Evolutionary conservation across 2,113 vertebrate species (phyloP), one percentile per base, ranked within the genome.

Genomic region (Xiphophorus maculatus): DNA sequence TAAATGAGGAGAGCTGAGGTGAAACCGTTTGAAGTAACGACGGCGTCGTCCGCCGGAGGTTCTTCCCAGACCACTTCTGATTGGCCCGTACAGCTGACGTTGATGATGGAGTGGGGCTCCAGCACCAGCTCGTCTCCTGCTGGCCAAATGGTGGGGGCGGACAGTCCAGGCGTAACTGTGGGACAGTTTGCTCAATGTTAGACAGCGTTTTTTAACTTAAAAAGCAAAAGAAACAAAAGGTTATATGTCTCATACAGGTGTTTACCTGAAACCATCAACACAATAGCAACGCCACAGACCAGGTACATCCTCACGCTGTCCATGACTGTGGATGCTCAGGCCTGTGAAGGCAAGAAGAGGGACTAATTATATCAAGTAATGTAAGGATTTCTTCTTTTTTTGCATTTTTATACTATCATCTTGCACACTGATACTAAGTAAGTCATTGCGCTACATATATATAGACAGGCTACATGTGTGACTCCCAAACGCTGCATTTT

Each of bases 81-180:
- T 76, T 96, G 94, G 22, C 97, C 97, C 1, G 90, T 95, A 81
- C 98, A 99, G 80, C 88, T 95, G 64, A 99, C 90, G 51, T 94
- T 96, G 89, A 99, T 96, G 35, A 93, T 80, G 1, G 97, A 94
- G 66, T 95, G 91, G 66, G 95, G 91, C 81, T 87, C 90, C 22
- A 98, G 92, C 37, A 96, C 87, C 79, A 96, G 95, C 74, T 97
- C 95, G 0, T 92, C 76, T 37, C 93, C 73, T 0, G 91, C 85
- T 2, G 96, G 95, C 63, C 94, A 87, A 80, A 98, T 95, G 14
- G 88, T 90, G 0, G 96, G 97, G 17, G 95, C 80, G 0, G 85
- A 81, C 71, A 93, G 85, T 85, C 94, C 94, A 86, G 92, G 93
- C 58, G 81, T 61, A 8, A 86, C 93, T 90, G 84, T 1, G 63